Conservation (phyloP, 2,888 invertebrate species). For the Dynastes grantii region DNA sequence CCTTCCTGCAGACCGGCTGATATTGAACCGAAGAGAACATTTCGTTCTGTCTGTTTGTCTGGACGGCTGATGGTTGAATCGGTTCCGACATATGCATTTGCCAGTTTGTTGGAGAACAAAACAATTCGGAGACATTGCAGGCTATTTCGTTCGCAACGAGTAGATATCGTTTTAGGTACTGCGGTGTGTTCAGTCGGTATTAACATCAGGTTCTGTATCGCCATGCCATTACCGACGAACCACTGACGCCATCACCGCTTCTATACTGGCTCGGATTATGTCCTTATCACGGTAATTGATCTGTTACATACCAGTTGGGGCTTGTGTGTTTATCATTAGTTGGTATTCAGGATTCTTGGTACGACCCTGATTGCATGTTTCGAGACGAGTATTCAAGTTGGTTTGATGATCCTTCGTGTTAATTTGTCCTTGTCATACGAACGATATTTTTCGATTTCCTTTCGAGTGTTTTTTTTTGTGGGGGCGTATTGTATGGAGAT, state of each 20-base stretch:
- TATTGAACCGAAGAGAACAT: slow-evolving; percentile 14
- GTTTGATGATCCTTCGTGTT: slow-evolving; percentile 24
- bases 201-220: slow-evolving; percentile 30
- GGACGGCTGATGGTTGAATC: background rate
- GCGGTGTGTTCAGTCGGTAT: slow-evolving; percentile 14
- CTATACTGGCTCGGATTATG: slow-evolving; percentile 41
- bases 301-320: slow-evolving; percentile 50
- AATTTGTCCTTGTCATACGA: slow-evolving; percentile 26
- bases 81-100: slow-evolving; percentile 35
- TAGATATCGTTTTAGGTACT: slow-evolving; percentile 29
- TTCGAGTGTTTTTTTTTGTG: background rate
- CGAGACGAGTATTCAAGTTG: slow-evolving; percentile 23
- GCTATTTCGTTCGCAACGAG: slow-evolving; percentile 11
- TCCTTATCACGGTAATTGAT: slow-evolving; percentile 52
- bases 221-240: background rate
- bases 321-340: slow-evolving; percentile 49
- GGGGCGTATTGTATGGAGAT: too few species aligned
- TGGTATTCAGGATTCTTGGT: slow-evolving; percentile 44
- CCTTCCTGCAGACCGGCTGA: slow-evolving; percentile 7
- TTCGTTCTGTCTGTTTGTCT: slow-evolving; percentile 21
- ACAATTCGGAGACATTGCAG: slow-evolving; percentile 16
- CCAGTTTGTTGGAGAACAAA: slow-evolving; percentile 35
- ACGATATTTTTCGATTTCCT: slow-evolving; percentile 16
- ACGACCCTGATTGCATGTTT: slow-evolving; percentile 32
- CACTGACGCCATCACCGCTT: slow-evolving; percentile 5